A percentile compares a stretch with the other conserved stretches of the same genome.
Evolutionary conservation across 2,797 vertebrate species (phyloP).

Genomic region (Mus caroli): DNA sequence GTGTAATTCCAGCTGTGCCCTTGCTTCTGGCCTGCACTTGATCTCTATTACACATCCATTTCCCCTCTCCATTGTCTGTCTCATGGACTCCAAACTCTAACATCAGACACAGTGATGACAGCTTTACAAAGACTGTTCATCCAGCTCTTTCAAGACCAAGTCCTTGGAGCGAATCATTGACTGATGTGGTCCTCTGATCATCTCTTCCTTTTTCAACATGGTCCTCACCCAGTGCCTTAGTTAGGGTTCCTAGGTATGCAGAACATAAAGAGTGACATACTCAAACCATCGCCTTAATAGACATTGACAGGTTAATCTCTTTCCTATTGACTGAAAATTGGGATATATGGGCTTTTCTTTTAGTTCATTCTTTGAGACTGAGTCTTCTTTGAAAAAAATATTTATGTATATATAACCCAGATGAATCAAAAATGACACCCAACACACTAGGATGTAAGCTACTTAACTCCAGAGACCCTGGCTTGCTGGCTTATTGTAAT

Average conservation of each 20-base stretch:
- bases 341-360: neutral
- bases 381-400: neutral
- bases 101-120: neutral
- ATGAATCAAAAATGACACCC: neutral
- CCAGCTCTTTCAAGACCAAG: neutral
- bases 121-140: neutral
- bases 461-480: neutral
- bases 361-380: neutral
- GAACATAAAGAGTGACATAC: neutral
- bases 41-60: neutral
- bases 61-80: neutral
- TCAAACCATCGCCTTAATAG: constrained; percentile 1
- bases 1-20: neutral
- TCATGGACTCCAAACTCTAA: neutral
- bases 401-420: too few relatives aligned
- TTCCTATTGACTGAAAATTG: neutral
- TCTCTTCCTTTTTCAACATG: neutral
- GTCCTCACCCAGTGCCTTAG: neutral
- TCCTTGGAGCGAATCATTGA: neutral
- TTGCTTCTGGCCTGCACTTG: neutral
- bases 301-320: neutral
- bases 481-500: neutral
- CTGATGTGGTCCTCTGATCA: neutral
- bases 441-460: neutral
- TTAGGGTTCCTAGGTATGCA: neutral